Percentiles rank a stretch among this genome's conserved stretches.
Conservation (phyloP, 2,113 vertebrate species). For the Coregonus clupeaformis region DNA sequence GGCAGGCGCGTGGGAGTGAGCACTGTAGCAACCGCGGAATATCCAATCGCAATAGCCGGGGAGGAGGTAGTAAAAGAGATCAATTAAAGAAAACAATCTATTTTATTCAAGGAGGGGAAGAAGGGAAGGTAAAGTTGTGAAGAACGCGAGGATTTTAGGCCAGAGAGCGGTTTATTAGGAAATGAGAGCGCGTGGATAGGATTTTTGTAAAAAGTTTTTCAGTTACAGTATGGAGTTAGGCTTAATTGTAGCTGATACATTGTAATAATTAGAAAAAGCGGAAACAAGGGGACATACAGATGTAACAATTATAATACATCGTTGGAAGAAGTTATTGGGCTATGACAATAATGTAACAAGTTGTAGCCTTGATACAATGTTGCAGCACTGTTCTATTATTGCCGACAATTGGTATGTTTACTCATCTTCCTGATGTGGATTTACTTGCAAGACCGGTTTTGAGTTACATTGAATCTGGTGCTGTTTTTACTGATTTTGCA, state of each 20-base stretch:
- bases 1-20: constrained; percentile 81
- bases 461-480: not conserved
- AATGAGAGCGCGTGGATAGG: not conserved
- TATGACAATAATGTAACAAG: no score
- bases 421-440: not conserved
- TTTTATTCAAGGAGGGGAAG: constrained; percentile 17
- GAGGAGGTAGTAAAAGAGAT: no score
- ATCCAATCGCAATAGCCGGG: constrained; percentile 74
- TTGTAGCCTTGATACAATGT: no score
- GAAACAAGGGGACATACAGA: not conserved
- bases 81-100: no score
- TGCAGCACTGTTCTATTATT: no score
- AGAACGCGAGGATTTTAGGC: no score
- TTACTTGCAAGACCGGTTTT: not conserved
- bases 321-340: not conserved
- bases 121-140: not conserved
- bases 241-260: not conserved
- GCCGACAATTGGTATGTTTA: not conserved
- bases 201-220: not conserved
- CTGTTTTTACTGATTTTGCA: not conserved
- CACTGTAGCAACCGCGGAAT: constrained; percentile 81
- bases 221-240: not conserved
- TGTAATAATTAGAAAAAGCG: not conserved
- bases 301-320: not conserved
- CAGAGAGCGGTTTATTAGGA: no score